These are phyloP conservation scores for Glaucopsyche alexis DNA, from an alignment of 2,888 invertebrate genomes.

Conservation along the genomic window DNA sequence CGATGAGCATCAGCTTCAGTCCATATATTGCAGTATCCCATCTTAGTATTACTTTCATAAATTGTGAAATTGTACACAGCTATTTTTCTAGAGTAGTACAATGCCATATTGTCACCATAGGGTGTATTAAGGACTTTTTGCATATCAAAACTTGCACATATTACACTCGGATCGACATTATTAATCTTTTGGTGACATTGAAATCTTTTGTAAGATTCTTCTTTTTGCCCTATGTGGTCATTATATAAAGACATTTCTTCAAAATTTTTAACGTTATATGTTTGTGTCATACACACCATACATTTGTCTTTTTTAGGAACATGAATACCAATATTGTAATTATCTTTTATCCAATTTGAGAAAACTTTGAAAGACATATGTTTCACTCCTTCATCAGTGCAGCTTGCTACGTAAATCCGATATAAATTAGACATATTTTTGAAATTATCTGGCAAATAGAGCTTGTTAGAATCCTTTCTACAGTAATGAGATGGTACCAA, in stretches of 20 bases:
- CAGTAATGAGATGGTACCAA: too few species aligned
- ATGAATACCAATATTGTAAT: constrained; percentile 22
- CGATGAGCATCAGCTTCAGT: constrained; percentile 6
- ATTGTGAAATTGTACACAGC: constrained; percentile 19
- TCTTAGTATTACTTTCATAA: constrained; percentile 4
- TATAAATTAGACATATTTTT: too few species aligned
- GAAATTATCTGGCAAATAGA: too few species aligned
- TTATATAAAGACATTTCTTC: constrained; percentile 15
- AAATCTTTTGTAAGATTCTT: constrained; percentile 21
- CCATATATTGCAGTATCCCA: constrained; percentile 4
- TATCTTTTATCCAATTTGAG: constrained; percentile 22
- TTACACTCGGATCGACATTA: too few species aligned
- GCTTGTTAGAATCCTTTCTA: too few species aligned
- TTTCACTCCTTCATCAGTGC: constrained; percentile 1
- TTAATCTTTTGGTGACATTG: too few species aligned
- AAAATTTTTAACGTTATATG: constrained; percentile 18
- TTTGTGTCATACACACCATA: constrained; percentile 18
- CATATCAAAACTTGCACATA: too few species aligned
- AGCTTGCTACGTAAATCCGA: constrained; percentile 14
- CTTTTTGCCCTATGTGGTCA: constrained; percentile 19
- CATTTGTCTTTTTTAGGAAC: constrained; percentile 15
- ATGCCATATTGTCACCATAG: background rate
- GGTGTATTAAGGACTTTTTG: too few species aligned
- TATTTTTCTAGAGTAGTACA: background rate
- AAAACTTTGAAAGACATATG: constrained; percentile 13